phyloP scores from a whole-genome alignment of 2,888 invertebrate genomes.

The Heterodera filipjevi region DNA sequence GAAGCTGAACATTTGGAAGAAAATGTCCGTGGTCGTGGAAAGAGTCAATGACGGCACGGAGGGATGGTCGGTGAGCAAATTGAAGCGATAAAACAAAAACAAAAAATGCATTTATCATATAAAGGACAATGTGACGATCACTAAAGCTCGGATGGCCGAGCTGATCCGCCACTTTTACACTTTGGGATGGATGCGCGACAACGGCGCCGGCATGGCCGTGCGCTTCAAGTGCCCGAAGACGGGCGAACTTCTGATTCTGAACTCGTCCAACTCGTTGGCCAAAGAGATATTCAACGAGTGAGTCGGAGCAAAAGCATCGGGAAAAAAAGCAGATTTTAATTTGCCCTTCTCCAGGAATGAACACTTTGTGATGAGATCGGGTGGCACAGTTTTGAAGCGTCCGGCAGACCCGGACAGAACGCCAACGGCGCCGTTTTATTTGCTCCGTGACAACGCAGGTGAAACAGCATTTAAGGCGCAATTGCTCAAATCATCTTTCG shows the following conservation, averaged over 20 bases:
- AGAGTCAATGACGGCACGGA: background rate
- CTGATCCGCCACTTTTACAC: slow-evolving; percentile 19
- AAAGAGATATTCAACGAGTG: slow-evolving; percentile 11
- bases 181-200: slow-evolving; percentile 24
- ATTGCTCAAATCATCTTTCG: background rate
- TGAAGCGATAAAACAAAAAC: too few relatives aligned
- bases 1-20: background rate
- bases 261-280: slow-evolving; percentile 10
- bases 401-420: slow-evolving; percentile 17
- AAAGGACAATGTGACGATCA: slow-evolving; percentile 9
- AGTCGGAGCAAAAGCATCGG: too few relatives aligned
- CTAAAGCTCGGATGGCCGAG: slow-evolving; percentile 8
- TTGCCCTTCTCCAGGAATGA: background rate
- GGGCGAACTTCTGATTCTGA: background rate
- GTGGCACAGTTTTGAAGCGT: slow-evolving; percentile 8
- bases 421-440: slow-evolving; percentile 10
- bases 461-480: background rate
- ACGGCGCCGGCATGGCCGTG: slow-evolving; percentile 20
- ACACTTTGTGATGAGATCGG: slow-evolving; percentile 13
- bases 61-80: slow-evolving; percentile 12
- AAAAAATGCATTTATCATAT: too few relatives aligned
- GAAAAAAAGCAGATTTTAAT: too few relatives aligned
- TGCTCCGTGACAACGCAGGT: slow-evolving; percentile 8
- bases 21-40: background rate
- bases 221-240: slow-evolving; percentile 9